A percentile compares a stretch with the other conserved stretches of the same genome.
Evolutionary conservation across 2,113 vertebrate species (phyloP).

Genomic region (Heterotis niloticus): DNA sequence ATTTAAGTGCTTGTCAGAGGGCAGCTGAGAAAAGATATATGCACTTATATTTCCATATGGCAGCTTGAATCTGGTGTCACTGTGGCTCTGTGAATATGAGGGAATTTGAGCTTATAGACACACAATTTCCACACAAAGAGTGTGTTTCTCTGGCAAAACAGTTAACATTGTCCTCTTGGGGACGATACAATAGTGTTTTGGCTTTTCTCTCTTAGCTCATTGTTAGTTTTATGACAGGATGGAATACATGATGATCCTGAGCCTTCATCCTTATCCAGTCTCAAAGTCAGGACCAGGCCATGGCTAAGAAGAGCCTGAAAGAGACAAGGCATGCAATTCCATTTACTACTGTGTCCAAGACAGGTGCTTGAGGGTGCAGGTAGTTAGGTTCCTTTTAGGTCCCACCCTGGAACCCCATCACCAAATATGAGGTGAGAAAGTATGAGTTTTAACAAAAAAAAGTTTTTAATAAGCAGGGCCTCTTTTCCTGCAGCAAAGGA

Average conservation of each 20-base stretch:
- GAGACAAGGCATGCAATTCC: slow-evolving; percentile 1
- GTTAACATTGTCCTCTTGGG: no score
- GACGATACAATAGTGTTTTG: no score
- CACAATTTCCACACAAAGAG: neutral
- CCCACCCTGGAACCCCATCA: neutral
- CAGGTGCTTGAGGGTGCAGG: neutral
- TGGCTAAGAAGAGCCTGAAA: slow-evolving; percentile 20
- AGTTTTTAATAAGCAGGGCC: neutral
- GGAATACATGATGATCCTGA: neutral
- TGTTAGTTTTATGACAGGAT: slow-evolving; percentile 26
- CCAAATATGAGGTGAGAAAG: neutral
- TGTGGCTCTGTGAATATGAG: neutral
- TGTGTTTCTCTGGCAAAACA: neutral
- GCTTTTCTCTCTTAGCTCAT: slow-evolving; percentile 1
- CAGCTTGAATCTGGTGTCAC: neutral
- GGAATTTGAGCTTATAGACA: neutral
- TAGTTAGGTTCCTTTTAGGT: neutral
- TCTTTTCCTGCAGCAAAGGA: neutral
- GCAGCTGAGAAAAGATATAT: neutral
- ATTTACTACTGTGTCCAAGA: neutral
- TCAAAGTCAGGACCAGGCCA: slow-evolving; percentile 5
- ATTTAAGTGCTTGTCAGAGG: neutral
- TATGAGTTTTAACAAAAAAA: neutral
- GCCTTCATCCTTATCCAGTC: neutral
- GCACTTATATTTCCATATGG: neutral